Evolutionary conservation across 2,888 invertebrate species (phyloP), one percentile per base, ranked within the genome.

Genomic region (Diaphora mendica): DNA sequence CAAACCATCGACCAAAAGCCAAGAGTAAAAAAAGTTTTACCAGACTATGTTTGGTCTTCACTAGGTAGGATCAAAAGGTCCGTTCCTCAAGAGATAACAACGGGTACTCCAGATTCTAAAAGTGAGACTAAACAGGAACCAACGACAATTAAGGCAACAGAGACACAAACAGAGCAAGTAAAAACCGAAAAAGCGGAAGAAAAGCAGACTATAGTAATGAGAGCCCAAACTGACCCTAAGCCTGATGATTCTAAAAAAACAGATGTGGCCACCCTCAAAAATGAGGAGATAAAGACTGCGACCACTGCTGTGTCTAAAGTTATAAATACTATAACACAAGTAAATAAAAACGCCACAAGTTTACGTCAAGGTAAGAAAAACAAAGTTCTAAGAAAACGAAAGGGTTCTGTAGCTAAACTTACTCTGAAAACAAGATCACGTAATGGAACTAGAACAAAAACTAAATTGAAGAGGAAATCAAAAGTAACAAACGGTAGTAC

Each of bases 21-120:
- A 0, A 88, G 91, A 74, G 87, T 91, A 0, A 92, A 93, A 75
- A 94, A 91, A 81, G 81, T 89, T 11, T 74, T 91, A 23, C 80
- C 87, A 0, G 88, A 90, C 30, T 85, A 82, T 44, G 13, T 77
- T n/a, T 83, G 85, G 76, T 62, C 77, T 0, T 48, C 77, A 0
- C 2, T 76, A 3, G 85, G 13, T 4, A 35, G 90, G 68, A 72
- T 69, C 35, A 91, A 89, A 76, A 83, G 92, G 74, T 85, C 87
- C 13, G 84, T 42, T 62, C 70, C 80, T 17, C 69, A n/a, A 51
- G n/a, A 51, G 11, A 68, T 33, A n/a, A 17, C 39, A 69, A 71
- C 39, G 48, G 42, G 5, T 11, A 33, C 64, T 65, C n/a, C 59
- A 48, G 68, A 67, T 11, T 9, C 55, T 13, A 44, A 35, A 35